phyloP scores from a whole-genome alignment of 2,797 vertebrate genomes.

The Bradypus variegatus region DNA sequence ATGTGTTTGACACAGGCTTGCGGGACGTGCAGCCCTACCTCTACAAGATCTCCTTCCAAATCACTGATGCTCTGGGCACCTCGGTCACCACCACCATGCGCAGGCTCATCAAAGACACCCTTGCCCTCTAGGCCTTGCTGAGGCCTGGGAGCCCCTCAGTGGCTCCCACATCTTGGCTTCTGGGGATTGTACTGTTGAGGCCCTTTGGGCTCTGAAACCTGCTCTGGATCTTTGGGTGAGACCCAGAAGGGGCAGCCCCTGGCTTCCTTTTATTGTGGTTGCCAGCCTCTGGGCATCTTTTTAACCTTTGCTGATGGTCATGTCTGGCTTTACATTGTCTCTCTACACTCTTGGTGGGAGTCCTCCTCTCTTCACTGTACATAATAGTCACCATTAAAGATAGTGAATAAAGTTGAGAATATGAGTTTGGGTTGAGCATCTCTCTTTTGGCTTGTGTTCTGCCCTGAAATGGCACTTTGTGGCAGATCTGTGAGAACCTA shows the following conservation, averaged over 20 bases:
- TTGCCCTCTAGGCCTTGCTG: constrained; percentile 81
- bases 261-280: neutral
- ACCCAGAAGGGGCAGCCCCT: neutral
- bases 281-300: neutral
- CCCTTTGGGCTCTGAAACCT: neutral
- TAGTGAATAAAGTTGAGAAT: constrained; percentile 53
- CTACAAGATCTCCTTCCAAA: constrained; percentile 96
- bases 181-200: neutral
- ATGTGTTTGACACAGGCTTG: constrained; percentile 95
- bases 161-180: neutral
- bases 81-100: constrained; percentile 98
- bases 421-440: neutral
- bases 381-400: neutral
- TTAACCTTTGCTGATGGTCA: neutral
- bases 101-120: constrained; percentile 95
- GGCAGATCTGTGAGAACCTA: neutral
- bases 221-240: neutral
- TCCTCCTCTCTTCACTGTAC: neutral
- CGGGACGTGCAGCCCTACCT: constrained; percentile 98
- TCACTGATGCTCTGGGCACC: constrained; percentile 93
- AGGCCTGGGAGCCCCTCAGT: neutral
- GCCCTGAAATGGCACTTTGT: neutral
- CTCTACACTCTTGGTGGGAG: neutral
- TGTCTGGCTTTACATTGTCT: neutral
- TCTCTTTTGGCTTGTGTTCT: neutral